These are phyloP conservation scores for Oncorhynchus keta DNA, from an alignment of 2,113 vertebrate genomes.

Conservation along the genomic window DNA sequence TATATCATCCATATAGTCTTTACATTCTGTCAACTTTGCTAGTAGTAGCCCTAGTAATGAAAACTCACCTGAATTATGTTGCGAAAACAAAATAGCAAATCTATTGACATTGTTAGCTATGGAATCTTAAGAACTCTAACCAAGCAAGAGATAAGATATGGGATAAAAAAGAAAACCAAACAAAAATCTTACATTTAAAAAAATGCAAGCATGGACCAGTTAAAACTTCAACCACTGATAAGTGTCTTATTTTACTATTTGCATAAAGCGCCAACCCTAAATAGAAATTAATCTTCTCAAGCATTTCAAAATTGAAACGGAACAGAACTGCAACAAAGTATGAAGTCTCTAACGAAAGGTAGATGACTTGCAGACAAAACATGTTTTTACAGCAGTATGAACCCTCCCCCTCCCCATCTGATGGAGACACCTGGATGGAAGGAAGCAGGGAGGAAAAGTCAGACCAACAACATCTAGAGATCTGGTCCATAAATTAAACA, in stretches of 20 bases:
- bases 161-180: slow-evolving; percentile 56
- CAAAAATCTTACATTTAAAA: slow-evolving; percentile 39
- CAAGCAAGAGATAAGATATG: slow-evolving; percentile 62
- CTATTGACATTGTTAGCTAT: slow-evolving; percentile 47
- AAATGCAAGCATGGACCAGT: slow-evolving; percentile 59
- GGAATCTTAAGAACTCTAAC: slow-evolving; percentile 54
- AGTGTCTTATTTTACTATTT: slow-evolving; percentile 64
- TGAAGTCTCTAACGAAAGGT: slow-evolving; percentile 62
- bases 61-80: slow-evolving; percentile 76
- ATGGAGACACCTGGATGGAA: slow-evolving; percentile 47
- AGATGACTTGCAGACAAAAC: slow-evolving; percentile 67
- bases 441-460: slow-evolving; percentile 45
- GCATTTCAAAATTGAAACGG: slow-evolving; percentile 39
- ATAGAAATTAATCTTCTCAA: slow-evolving; percentile 51
- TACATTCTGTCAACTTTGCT: slow-evolving; percentile 55
- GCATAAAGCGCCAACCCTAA: slow-evolving; percentile 71
- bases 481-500: slow-evolving; percentile 64
- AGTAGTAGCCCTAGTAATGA: slow-evolving; percentile 78
- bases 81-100: slow-evolving; percentile 60
- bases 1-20: slow-evolving; percentile 45
- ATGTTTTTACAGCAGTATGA: slow-evolving; percentile 69
- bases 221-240: slow-evolving; percentile 62
- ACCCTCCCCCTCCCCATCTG: slow-evolving; percentile 40
- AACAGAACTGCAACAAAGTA: slow-evolving; percentile 62
- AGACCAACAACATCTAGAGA: slow-evolving; percentile 37